Evolutionary conservation across 2,797 vertebrate genomes (phyloP).

Genomic region (Labroides dimidiatus): DNA sequence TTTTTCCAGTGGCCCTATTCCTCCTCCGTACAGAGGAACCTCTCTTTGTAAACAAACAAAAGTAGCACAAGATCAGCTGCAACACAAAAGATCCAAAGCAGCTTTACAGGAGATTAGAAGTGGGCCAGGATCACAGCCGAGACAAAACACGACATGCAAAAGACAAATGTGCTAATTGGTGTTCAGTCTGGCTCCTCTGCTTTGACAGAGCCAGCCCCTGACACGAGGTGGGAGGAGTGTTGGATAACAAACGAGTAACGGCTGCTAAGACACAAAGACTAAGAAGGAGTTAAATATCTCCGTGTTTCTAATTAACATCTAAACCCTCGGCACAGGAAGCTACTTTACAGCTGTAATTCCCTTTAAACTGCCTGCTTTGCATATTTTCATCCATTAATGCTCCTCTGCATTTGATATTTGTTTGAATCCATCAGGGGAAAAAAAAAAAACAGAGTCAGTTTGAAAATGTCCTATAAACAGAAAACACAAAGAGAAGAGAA

Average conservation of each 20-base stretch:
- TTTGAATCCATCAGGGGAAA: constrained; percentile 17
- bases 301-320: constrained; percentile 28
- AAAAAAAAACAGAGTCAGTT: constrained; percentile 19
- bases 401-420: constrained; percentile 24
- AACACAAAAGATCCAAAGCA: constrained; percentile 45
- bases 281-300: constrained; percentile 3
- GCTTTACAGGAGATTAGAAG: constrained; percentile 66
- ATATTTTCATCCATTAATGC: constrained; percentile 24
- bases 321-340: constrained; percentile 10
- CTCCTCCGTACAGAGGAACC: too few species aligned
- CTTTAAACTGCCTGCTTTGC: constrained; percentile 32
- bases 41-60: constrained; percentile 50
- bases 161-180: constrained; percentile 55
- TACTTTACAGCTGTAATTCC: constrained; percentile 26
- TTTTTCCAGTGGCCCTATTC: too few species aligned
- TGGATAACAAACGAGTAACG: constrained; percentile 17
- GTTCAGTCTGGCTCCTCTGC: constrained; percentile 26
- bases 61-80: constrained; percentile 35
- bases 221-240: constrained; percentile 15
- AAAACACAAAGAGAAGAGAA: constrained; percentile 41
- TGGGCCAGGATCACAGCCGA: constrained; percentile 4
- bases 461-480: constrained; percentile 20
- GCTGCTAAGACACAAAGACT: constrained; percentile 14
- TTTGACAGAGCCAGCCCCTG: constrained; percentile 12
- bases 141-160: constrained; percentile 15